Base-by-base conservation (phyloP, 2,888 invertebrate genomes). In the Callimorpha dominula region DNA sequence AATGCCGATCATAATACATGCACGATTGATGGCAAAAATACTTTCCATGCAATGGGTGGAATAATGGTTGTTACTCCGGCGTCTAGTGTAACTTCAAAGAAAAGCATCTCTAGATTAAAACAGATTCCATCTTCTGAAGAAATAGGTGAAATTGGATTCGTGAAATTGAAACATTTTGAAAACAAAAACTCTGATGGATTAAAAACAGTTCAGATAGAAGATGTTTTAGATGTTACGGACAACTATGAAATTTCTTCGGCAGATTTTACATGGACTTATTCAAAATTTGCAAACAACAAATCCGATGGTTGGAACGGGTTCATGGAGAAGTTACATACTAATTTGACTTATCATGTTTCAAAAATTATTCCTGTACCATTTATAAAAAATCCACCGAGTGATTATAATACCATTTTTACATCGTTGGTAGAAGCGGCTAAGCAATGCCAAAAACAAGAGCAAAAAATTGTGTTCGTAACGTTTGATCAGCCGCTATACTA, bases 1-100 rank as follows among this genome's bases (percentile, higher is more conserved):
- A 88, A 89, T 79, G 86, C 87, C 0, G 87, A 87, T 80, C 78
- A 81, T 76, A 87, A 88, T 76, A 82, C 80, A 43, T 73, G 74
- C 67, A 86, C 84, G 62, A 77, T 86, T 60, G 81, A 84, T 73
- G 86, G 86, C 46, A 71, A 79, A 43, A 78, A 80, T 77, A 87
- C 86, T 60, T 82, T 86, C 70, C 87, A 86, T 71, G 77, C 72
- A n/a, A 86, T 86, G 86, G 86, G 86, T 65, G 83, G 84, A 68
- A 86, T 88, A 57, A 78, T 77, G 76, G 73, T 77, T 68, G 78
- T 84, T 57, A 85, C 81, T 67, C 85, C 84, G 68, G 49, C 49
- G 42, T 50, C 50, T 52, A 64, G 42, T 50, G 42, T 63, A 42
- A 64, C 63, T 64, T 79, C 78, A 68, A 68, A 71, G 73, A 70